Conservation (phyloP, 2,797 vertebrate species). For the Toxotes lorentzi region DNA sequence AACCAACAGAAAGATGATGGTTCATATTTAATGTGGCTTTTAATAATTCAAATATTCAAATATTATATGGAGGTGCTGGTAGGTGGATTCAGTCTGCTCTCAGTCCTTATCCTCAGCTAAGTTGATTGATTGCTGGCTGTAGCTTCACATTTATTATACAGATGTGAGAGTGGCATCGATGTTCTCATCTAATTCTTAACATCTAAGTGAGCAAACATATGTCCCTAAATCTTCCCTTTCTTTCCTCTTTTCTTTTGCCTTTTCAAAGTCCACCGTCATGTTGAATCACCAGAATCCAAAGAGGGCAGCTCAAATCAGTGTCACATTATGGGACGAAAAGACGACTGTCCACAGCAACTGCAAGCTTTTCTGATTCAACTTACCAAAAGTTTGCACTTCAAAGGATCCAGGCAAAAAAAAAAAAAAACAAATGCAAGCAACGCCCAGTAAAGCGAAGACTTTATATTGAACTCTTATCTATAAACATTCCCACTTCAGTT, state of each 20-base stretch:
- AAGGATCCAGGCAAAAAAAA: slow-evolving; percentile 22
- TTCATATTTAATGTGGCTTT: background rate
- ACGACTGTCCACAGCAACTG: slow-evolving; percentile 36
- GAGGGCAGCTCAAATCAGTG: background rate
- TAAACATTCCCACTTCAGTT: slow-evolving; percentile 39
- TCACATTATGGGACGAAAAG: background rate
- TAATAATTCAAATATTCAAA: background rate
- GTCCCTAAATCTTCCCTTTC: background rate
- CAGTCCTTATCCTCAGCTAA: background rate
- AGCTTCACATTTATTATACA: background rate
- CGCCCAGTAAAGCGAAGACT: background rate
- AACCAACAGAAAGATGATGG: background rate
- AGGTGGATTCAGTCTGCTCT: background rate
- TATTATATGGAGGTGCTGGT: background rate
- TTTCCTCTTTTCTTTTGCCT: background rate
- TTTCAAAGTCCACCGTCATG: rapidly evolving
- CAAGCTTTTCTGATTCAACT: slow-evolving; percentile 56
- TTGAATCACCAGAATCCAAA: background rate
- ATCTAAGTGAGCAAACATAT: background rate
- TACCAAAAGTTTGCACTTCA: slow-evolving; percentile 67
- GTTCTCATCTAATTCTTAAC: background rate
- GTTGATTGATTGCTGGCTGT: background rate
- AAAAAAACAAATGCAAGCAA: slow-evolving; percentile 47
- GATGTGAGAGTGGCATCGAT: background rate
- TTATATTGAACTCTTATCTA: slow-evolving; percentile 13